Evolutionary conservation across 1,140 invertebrate species (phyloP).

Genomic region (Phenacoccus solenopsis): DNA sequence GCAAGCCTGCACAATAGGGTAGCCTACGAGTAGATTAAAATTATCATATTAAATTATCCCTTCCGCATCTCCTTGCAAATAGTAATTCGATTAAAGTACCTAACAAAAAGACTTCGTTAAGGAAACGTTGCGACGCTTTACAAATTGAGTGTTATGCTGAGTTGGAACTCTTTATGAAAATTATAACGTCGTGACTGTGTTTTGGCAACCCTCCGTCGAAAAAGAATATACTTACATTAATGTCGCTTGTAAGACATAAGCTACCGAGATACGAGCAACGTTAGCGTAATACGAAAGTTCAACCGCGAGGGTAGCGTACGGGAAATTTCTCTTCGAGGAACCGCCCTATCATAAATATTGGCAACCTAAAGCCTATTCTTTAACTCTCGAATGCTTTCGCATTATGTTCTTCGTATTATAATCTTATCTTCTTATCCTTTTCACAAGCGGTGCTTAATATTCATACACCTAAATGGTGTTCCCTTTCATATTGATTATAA

Average conservation of each 20-base stretch:
- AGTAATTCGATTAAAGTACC: not conserved
- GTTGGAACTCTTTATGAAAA: not conserved
- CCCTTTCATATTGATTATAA: not conserved
- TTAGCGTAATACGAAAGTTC: not conserved
- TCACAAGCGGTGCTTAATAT: not conserved
- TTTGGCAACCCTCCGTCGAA: not conserved
- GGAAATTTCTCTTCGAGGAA: not conserved
- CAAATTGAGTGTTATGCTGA: conserved; percentile 1
- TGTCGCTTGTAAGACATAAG: not conserved
- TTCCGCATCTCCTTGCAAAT: not conserved
- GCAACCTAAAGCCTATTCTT: conserved; percentile 1
- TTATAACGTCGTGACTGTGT: not conserved
- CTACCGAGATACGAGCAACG: not conserved
- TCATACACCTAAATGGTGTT: not conserved
- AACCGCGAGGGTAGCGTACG: not conserved
- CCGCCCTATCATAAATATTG: conserved; percentile 1
- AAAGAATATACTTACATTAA: not conserved
- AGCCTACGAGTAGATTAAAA: not conserved
- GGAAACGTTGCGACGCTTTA: not conserved
- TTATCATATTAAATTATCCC: not conserved
- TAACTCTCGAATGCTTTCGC: not conserved
- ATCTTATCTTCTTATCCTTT: conserved; percentile 3
- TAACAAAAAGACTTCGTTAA: not conserved
- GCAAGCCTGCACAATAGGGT: no score
- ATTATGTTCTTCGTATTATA: conserved; percentile 3